Conservation (phyloP, 23 tunicate species). For the Clavelina lepadiformis region DNA sequence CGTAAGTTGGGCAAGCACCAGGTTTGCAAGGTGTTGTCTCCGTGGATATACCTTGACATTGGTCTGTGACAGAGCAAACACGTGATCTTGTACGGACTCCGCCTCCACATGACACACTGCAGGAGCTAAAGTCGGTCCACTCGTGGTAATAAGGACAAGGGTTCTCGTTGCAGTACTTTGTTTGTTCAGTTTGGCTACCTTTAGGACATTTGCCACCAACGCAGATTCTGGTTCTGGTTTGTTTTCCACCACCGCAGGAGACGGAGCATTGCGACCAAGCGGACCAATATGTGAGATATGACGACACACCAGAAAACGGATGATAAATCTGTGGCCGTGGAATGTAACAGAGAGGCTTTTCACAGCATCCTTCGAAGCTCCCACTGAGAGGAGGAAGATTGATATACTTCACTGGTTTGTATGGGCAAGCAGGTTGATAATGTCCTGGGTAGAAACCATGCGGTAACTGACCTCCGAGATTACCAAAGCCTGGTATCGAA, state of each 20-base stretch:
- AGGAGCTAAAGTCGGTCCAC: slow-evolving; percentile 14
- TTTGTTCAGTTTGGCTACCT: not conserved
- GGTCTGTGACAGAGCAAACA: slow-evolving; percentile 4
- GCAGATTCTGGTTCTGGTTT: slow-evolving; percentile 16
- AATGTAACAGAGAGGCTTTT: slow-evolving; percentile 10
- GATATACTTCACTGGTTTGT: not conserved
- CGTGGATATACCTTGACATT: slow-evolving; percentile 8
- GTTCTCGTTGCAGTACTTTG: slow-evolving; percentile 5
- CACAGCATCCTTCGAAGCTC: slow-evolving; percentile 40
- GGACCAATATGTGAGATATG: slow-evolving; percentile 19
- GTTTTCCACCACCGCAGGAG: slow-evolving; percentile 24
- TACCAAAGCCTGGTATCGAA: too few relatives aligned
- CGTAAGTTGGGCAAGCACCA: slow-evolving; percentile 25
- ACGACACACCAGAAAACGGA: slow-evolving; percentile 13
- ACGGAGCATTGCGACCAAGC: slow-evolving; percentile 10
- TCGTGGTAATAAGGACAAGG: slow-evolving; percentile 12
- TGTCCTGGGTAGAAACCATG: too few relatives aligned
- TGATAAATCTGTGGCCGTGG: slow-evolving; percentile 4
- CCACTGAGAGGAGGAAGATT: slow-evolving; percentile 30
- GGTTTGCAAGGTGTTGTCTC: slow-evolving; percentile 11
- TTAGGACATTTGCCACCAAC: not conserved
- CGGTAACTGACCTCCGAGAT: too few relatives aligned
- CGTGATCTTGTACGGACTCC: slow-evolving; percentile 19
- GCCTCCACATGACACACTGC: slow-evolving; percentile 26
- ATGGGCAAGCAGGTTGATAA: too few relatives aligned